A percentile compares a stretch with the other conserved stretches of the same genome.
These are phyloP conservation scores for Ectemnius continuus DNA, from an alignment of 2,888 invertebrate species.

Conservation along the genomic window DNA sequence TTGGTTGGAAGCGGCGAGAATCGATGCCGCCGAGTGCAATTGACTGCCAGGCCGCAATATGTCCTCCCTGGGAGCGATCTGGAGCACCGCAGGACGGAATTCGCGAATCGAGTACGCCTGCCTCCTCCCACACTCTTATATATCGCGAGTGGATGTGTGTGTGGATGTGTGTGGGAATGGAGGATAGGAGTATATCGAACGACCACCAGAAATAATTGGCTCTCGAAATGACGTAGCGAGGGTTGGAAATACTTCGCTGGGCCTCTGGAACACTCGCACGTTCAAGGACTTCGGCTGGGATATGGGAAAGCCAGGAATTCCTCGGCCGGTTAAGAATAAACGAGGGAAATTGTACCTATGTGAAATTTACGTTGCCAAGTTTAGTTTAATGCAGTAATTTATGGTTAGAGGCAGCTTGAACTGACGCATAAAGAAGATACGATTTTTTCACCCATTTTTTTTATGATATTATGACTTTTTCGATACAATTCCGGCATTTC, in stretches of 20 bases:
- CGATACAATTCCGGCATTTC: too few relatives aligned
- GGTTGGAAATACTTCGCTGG: not conserved
- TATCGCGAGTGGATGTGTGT: not conserved
- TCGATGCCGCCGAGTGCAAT: conserved; percentile 3
- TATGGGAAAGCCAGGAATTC: too few relatives aligned
- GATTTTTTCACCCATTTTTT: too few relatives aligned
- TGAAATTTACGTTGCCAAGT: too few relatives aligned
- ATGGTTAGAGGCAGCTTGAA: too few relatives aligned
- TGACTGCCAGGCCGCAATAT: not conserved
- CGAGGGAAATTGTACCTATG: too few relatives aligned
- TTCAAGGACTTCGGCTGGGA: too few relatives aligned
- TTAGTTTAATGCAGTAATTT: too few relatives aligned
- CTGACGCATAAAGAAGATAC: too few relatives aligned
- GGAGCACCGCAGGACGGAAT: conserved; percentile 20
- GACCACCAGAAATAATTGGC: conserved; percentile 51
- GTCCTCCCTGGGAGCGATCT: not conserved
- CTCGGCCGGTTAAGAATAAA: too few relatives aligned
- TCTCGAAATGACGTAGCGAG: conserved; percentile 34
- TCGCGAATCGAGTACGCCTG: conserved; percentile 11
- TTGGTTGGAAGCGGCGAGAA: not conserved
- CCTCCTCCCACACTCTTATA: not conserved
- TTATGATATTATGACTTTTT: too few relatives aligned
- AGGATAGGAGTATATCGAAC: conserved; percentile 52
- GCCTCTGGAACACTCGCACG: too few relatives aligned
- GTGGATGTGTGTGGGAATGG: not conserved